phyloP scores from a whole-genome alignment of 1,140 invertebrate species.

The Pygmarrhopalites habei region DNA sequence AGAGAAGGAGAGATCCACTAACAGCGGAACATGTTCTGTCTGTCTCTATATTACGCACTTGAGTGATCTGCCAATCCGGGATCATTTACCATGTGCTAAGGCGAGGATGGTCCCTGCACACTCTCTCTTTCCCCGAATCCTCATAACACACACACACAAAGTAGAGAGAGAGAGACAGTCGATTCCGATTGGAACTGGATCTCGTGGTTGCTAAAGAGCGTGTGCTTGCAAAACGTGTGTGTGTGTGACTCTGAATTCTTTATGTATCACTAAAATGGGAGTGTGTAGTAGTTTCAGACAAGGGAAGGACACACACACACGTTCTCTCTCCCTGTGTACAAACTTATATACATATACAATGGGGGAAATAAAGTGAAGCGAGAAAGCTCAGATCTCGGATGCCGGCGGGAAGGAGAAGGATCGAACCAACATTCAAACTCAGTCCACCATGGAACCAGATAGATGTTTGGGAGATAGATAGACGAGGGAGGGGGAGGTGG shows the following conservation, averaged over 20 bases:
- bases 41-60: constrained; percentile 34
- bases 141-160: not conserved
- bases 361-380: too few species aligned
- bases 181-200: not conserved
- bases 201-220: constrained; percentile 4
- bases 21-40: constrained; percentile 27
- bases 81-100: constrained; percentile 17
- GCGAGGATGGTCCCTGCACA: not conserved
- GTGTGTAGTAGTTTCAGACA: too few species aligned
- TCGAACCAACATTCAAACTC: not conserved
- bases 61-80: constrained; percentile 27
- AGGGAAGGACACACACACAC: not conserved
- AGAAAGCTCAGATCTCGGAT: not conserved
- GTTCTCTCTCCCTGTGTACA: not conserved
- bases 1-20: too few species aligned
- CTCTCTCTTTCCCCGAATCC: not conserved
- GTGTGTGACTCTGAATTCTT: not conserved
- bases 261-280: too few species aligned
- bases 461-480: not conserved
- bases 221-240: not conserved
- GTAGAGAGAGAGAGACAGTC: constrained; percentile 15
- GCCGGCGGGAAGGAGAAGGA: not conserved
- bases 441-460: not conserved
- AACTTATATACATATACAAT: not conserved
- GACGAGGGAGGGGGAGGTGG: too few species aligned